phyloP scores from a whole-genome alignment of 2,113 vertebrate species.

The Chaetorhynchus papuensis region DNA sequence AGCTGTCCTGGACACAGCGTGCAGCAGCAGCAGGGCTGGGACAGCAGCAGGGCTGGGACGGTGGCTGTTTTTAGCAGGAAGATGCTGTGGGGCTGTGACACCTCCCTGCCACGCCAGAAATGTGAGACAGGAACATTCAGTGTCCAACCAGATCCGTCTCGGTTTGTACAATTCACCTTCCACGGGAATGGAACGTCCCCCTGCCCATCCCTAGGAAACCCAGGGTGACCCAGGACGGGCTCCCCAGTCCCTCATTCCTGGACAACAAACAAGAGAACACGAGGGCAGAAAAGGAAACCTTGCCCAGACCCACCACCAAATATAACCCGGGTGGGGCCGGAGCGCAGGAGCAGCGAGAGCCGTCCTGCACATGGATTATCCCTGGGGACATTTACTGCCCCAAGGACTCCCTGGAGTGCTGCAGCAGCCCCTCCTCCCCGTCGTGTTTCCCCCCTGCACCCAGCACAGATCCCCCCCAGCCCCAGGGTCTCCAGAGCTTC shows the following conservation, averaged over 20 bases:
- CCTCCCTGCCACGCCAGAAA: not conserved
- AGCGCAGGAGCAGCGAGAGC: accelerated
- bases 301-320: not conserved
- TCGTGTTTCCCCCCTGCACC: no score
- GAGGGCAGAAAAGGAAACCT: not conserved
- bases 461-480: not conserved
- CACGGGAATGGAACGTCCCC: not conserved
- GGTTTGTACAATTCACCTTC: not conserved
- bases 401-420: not conserved
- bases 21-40: not conserved
- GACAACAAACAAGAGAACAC: not conserved
- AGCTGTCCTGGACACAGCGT: not conserved
- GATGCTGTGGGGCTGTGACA: not conserved
- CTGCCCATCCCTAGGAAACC: not conserved
- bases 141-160: not conserved
- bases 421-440: not conserved
- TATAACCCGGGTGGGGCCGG: not conserved
- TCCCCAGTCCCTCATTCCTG: not conserved
- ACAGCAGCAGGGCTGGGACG: not conserved
- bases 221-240: accelerated
- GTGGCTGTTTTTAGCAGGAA: constrained; percentile 3
- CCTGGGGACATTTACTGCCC: not conserved
- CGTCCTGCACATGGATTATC: not conserved
- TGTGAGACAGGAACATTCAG: not conserved
- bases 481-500: accelerated